Base-by-base conservation (phyloP, 2,888 invertebrate genomes). In the Ophion ellenae region DNA sequence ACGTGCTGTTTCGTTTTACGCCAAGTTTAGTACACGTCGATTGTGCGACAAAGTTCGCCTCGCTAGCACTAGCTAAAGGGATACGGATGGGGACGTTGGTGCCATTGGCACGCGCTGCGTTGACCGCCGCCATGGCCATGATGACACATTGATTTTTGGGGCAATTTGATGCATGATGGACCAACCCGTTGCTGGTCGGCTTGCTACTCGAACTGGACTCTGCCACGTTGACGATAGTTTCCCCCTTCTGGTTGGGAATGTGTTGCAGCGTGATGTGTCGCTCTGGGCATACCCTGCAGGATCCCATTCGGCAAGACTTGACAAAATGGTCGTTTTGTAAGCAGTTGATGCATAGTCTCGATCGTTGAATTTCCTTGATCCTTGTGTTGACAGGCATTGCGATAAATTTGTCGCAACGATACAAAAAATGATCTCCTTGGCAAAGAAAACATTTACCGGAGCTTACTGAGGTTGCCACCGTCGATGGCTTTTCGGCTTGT, bases 181-280 rank as follows among this genome's bases (percentile, higher is more conserved):
- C n/a, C 69, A 24, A n/a, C 11, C 47, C 47, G 69, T 70, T 70
- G 47, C 69, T 70, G 40, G 3, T 40, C 11, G 53, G 20, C 24
- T 70, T 70, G 69, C 24, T 70, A 47, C 24, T 47, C 24, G 47
- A 3, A 9, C n/a, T 20, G 32, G 10, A 24, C 47, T 67, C 66
- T n/a, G 17, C 0, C 3, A 14, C 4, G 7, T 66, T 36, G 14
- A n/a, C 9, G 36, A 17, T 17, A 17, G 17, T 3, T 36, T 20
- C 45, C 32, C 20, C 53, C 4, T 45, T 53, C 7, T 20, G 7
- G 17, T 4, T 20, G 28, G 53, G 28, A 20, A 20, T 40, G 40
- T 86, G 78, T 28, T 61, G 64, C 63, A 85, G 20, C 2, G 85
- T 87, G n/a, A 85, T 87, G 71, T 87, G 79, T 59, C 64, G 59